Conservation (phyloP, 2,888 invertebrate genomes). For the Patella pellucida region DNA sequence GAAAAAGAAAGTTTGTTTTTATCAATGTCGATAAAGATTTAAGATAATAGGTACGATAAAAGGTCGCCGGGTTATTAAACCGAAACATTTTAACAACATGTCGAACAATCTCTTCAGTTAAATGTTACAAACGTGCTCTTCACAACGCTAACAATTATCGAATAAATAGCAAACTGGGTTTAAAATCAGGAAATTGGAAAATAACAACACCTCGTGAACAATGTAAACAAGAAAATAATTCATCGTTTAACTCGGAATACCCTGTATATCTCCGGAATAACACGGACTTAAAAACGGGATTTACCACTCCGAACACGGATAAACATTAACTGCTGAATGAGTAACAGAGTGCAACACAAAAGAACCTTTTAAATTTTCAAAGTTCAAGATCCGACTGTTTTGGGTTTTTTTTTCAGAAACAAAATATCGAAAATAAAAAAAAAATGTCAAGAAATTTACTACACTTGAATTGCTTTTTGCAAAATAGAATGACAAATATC, state of each 20-base stretch:
- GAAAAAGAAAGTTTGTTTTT: too few species aligned
- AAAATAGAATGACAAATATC: too few species aligned
- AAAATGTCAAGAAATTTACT: too few species aligned
- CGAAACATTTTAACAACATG: neutral
- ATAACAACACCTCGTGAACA: slow-evolving; percentile 12
- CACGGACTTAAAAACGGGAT: neutral
- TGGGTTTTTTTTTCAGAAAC: too few species aligned
- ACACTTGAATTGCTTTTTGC: too few species aligned
- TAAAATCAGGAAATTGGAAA: slow-evolving; percentile 3
- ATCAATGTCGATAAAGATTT: too few species aligned
- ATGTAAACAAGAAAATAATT: slow-evolving; percentile 10
- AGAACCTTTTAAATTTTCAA: too few species aligned
- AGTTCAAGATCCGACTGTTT: too few species aligned
- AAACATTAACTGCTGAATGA: neutral
- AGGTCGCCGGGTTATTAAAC: neutral
- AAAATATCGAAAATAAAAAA: too few species aligned
- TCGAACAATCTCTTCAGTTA: neutral
- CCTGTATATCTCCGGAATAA: neutral
- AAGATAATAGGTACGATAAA: neutral
- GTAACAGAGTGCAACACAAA: too few species aligned
- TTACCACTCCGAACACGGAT: neutral
- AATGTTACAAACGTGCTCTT: slow-evolving; percentile 10
- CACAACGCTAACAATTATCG: neutral
- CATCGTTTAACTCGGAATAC: neutral
- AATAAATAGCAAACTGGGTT: slow-evolving; percentile 3